Percentiles rank a stretch among this genome's conserved stretches.
phyloP scores from a whole-genome alignment of 2,113 vertebrate genomes.

The Hystrix cristata region DNA sequence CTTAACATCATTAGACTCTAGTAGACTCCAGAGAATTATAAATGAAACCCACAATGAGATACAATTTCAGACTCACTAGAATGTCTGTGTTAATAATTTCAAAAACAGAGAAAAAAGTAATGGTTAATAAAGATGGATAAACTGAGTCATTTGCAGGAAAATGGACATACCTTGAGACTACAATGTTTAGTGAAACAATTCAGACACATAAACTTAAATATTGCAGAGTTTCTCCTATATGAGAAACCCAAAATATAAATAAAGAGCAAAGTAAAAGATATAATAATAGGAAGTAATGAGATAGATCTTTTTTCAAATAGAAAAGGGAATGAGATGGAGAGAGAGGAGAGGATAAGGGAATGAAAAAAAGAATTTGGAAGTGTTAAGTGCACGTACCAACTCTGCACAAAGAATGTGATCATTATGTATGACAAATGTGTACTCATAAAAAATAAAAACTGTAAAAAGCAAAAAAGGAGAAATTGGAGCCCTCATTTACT shows the following conservation, averaged over 20 bases:
- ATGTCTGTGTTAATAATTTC: background rate
- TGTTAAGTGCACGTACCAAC: background rate
- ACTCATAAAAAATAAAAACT: background rate
- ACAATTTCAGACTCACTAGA: background rate
- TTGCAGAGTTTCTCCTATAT: background rate
- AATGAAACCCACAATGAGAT: background rate
- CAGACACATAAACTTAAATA: background rate
- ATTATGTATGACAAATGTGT: background rate
- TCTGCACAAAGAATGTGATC: background rate
- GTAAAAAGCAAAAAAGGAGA: background rate
- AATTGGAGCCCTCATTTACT: background rate
- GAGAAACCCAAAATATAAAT: background rate
- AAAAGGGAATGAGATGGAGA: background rate
- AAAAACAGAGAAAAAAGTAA: background rate
- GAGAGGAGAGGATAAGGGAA: background rate
- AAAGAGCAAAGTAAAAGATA: background rate
- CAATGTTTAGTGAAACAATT: background rate
- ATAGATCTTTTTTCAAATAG: background rate
- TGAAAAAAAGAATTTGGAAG: background rate
- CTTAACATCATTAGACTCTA: background rate
- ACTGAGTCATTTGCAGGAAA: background rate
- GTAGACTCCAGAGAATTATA: background rate
- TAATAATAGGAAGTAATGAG: background rate
- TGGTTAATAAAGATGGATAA: background rate
- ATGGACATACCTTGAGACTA: background rate